Base-by-base conservation (phyloP, 2,113 vertebrate species). In the Festucalex cinctus region DNA sequence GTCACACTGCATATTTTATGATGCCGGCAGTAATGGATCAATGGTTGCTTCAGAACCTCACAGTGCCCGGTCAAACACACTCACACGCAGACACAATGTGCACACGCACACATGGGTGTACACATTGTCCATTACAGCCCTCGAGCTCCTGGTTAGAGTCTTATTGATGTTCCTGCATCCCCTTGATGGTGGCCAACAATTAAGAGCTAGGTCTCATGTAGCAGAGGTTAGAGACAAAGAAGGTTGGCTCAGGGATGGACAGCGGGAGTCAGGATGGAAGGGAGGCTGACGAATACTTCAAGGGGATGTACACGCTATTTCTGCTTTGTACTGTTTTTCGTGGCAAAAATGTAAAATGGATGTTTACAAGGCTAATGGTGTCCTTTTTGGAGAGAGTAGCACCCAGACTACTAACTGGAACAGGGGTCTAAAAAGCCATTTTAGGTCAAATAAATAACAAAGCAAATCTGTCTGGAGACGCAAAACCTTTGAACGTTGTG, bases 151-250 rank as follows among this genome's bases (percentile, higher is more conserved):
- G 79, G 77, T 83, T 85, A 75, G 78, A 81, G 75, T 60, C 62
- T 49, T 87, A 89, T 88, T 89, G 88, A 88, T 86, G 82, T 85
- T 81, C 75, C 83, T 80, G 60, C 83, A 76, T 83, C 80, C 70
- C 69, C 76, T 88, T 86, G 82, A 87, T 89, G 86, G 88, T 84
- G 83, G 53, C 77, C 83, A 82, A 84, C 81, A 84, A 65, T 86
- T 87, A 85, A 85, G 86, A 88, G 85, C 81, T 77, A 70, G 44
- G 75, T n/a, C 60, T 87, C 83, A 77, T 84, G 86, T 81, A 79
- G 10, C 72, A 66, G 74, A 82, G 81, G 85, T 82, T 81, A 80
- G 76, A 81, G 80, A 80, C 58, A 66, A 84, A 66, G 72, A 51
- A 49, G 60, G 60, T 41, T 44, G 60, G n/a, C 39, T n/a, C 26